These are phyloP conservation scores for Poeciliopsis occidentalis DNA, from an alignment of 2,113 vertebrate species.

Conservation along the genomic window DNA sequence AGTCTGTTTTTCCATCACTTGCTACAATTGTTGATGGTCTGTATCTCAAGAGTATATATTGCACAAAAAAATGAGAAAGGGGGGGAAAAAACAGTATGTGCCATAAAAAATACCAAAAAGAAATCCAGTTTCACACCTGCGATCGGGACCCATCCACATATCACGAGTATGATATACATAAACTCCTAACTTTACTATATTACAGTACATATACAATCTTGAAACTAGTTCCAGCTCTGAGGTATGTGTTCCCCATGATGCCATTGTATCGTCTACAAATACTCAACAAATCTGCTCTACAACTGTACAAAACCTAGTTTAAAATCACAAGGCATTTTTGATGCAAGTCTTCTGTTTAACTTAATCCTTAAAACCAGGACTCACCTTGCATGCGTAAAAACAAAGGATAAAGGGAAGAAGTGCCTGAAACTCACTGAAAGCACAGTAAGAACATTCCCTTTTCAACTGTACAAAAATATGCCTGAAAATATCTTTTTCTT, in stretches of 20 bases:
- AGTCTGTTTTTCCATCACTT: slow-evolving; percentile 94
- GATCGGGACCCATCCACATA: slow-evolving; percentile 98
- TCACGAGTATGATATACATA: slow-evolving; percentile 99
- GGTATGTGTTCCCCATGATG: slow-evolving; percentile 91
- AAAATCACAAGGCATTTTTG: slow-evolving; percentile 99
- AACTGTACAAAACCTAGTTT: slow-evolving; percentile 99
- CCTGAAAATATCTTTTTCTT: slow-evolving; percentile 99
- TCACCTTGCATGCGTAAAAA: slow-evolving; percentile 98
- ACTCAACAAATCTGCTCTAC: slow-evolving; percentile 99
- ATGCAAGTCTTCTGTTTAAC: slow-evolving; percentile 93
- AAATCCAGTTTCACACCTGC: slow-evolving; percentile 99
- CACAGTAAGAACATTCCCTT: slow-evolving; percentile 99
- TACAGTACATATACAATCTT: slow-evolving; percentile 99
- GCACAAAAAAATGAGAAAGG: slow-evolving; percentile 93
- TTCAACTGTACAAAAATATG: slow-evolving; percentile 99
- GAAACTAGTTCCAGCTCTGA: slow-evolving; percentile 99
- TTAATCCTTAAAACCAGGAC: slow-evolving; percentile 97
- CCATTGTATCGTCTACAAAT: slow-evolving; percentile 97
- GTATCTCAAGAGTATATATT: slow-evolving; percentile 96
- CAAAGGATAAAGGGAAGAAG: slow-evolving; percentile 96
- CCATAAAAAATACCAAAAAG: slow-evolving; percentile 96
- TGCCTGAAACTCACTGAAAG: slow-evolving; percentile 99
- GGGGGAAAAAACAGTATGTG: slow-evolving; percentile 93
- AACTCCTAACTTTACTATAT: slow-evolving; percentile 97
- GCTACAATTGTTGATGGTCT: slow-evolving; percentile 99